phyloP scores from a whole-genome alignment of 2,888 invertebrate species.

The Cactoblastis cactorum region DNA sequence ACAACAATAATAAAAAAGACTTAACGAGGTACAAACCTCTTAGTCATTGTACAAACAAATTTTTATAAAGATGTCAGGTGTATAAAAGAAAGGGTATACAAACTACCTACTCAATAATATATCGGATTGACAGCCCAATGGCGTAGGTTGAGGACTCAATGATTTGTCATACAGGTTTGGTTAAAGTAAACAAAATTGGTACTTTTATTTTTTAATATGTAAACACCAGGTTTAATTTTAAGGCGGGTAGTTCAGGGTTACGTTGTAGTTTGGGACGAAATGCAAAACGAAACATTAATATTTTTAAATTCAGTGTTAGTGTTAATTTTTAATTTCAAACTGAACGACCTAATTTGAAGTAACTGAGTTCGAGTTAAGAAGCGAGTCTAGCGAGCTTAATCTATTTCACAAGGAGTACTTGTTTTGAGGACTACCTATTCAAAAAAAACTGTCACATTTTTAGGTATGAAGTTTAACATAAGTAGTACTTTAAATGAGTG shows the following conservation, averaged over 20 bases:
- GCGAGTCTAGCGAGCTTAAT: no score
- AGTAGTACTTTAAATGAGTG: no score
- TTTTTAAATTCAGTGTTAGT: no score
- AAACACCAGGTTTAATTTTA: neutral
- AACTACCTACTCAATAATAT: conserved; percentile 25
- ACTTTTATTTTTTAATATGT: neutral
- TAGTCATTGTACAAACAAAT: conserved; percentile 46
- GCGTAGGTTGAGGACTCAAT: neutral
- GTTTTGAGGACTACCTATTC: no score
- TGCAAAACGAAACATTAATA: no score
- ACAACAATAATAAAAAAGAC: conserved; percentile 25
- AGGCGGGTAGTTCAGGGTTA: no score
- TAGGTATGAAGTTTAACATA: no score
- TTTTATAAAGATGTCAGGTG: conserved; percentile 55
- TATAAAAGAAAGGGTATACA: conserved; percentile 27
- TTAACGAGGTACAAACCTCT: conserved; percentile 40
- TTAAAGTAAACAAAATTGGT: neutral
- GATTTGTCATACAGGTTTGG: conserved; percentile 9
- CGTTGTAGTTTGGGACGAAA: neutral
- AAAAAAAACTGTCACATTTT: no score
- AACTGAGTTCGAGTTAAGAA: no score
- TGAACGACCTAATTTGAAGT: no score
- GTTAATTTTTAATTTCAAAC: no score
- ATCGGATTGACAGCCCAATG: conserved; percentile 11
- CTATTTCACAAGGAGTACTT: no score